Base-by-base conservation (phyloP, 2,888 invertebrate genomes). In the Steinernema carpocapsae region DNA sequence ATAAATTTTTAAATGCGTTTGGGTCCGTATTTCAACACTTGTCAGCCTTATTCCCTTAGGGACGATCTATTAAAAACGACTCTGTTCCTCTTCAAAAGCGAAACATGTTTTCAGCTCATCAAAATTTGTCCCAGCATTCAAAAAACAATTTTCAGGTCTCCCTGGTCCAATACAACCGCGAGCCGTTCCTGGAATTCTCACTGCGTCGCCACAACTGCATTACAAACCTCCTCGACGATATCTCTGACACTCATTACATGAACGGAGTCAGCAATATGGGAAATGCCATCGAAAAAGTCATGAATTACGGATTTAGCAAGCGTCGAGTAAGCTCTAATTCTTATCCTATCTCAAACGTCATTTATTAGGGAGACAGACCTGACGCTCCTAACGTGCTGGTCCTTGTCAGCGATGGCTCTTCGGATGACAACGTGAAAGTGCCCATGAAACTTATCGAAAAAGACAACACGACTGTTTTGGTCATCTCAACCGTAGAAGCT, bases 181-280 rank as follows among this genome's bases (percentile, higher is more conserved):
- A 85, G 45, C 85, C 85, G 1, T 83, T 82, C 72, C 78, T 85
- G 72, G 85, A 85, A 74, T 85, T 85, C 74, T 84, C 85, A 10
- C 76, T 85, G 48, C 76, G 85, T 14, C 77, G 80, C 48, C 85
- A 85, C 74, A 82, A 80, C 48, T 85, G 85, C 72, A 79, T 83
- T 71, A 77, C 83, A 32, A 76, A 77, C 7, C 72, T 85, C 71
- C 75, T 84, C 45, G 81, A 81, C 37, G 85, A 85, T 72, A 85
- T 85, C 56, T 75, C 77, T 19, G 80, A 83, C 72, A 85, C 85
- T 0, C 78, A 83, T 64, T 84, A 81, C 70, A 80, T 83, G 81
- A 80, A 80, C 78, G 85, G 85, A 42, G 79, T 78, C 42, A 77
- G 78, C 26, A 81, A 81, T 75, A 70, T 85, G 26, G 83, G 79